Percentiles rank a stretch among this genome's conserved stretches.
phyloP scores from a whole-genome alignment of 2,113 vertebrate species.

The Anarrhichthys ocellatus region DNA sequence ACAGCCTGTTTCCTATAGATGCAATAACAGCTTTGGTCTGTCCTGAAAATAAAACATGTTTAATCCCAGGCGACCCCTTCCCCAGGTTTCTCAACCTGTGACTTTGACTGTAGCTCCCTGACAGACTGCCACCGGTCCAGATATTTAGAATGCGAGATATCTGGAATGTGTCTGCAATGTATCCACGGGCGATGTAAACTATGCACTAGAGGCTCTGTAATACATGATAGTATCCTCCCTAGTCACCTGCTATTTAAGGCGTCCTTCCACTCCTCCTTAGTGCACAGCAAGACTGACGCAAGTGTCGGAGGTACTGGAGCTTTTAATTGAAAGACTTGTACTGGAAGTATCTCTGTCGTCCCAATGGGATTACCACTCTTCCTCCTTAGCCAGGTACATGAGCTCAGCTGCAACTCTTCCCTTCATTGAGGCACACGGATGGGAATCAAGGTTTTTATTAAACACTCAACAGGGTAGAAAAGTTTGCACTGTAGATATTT shows the following conservation, averaged over 20 bases:
- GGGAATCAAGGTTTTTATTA: not conserved
- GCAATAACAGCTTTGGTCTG: too few relatives aligned
- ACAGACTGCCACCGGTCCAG: too few relatives aligned
- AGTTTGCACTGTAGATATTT: not conserved
- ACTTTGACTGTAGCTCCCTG: too few relatives aligned
- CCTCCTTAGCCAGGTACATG: conserved; percentile 10
- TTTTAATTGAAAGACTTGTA: conserved; percentile 63
- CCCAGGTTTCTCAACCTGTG: not conserved
- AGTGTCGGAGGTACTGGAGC: conserved; percentile 48
- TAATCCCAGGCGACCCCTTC: too few relatives aligned
- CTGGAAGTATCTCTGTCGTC: conserved; percentile 40
- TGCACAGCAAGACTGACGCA: conserved; percentile 38
- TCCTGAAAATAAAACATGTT: too few relatives aligned
- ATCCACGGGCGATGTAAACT: not conserved
- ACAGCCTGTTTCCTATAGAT: not conserved
- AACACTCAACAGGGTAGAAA: not conserved
- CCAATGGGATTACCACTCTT: conserved; percentile 41
- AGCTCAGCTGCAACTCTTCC: not conserved
- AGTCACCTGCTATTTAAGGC: conserved; percentile 38
- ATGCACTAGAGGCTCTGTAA: not conserved
- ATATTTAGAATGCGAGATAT: not conserved
- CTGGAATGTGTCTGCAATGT: not conserved
- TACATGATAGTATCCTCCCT: conserved; percentile 31
- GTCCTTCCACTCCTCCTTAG: conserved; percentile 20
- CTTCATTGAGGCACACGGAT: not conserved